Evolutionary conservation across 2,113 vertebrate species (phyloP).

Genomic region (Tinamus guttatus): DNA sequence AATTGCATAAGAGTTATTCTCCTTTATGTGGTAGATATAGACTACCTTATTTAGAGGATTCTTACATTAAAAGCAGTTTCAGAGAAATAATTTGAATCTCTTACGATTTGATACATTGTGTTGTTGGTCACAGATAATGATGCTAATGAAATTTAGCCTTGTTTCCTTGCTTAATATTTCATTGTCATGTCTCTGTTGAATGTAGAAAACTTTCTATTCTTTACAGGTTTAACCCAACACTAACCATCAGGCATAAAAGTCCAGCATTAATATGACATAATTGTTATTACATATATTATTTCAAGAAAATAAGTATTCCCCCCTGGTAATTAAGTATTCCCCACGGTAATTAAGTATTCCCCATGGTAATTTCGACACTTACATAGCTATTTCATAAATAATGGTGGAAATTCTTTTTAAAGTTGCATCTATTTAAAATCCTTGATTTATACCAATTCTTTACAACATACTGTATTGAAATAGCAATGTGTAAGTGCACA

Average conservation of each 20-base stretch:
- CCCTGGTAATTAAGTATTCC: neutral
- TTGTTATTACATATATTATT: neutral
- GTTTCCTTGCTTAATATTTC: conserved; percentile 7
- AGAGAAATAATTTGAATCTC: neutral
- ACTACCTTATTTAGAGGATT: neutral
- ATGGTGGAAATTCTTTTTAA: neutral
- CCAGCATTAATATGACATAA: neutral
- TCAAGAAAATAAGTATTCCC: neutral
- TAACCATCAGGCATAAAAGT: conserved; percentile 15
- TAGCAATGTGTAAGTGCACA: neutral
- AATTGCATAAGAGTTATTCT: neutral
- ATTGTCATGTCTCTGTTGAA: neutral
- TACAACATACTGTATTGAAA: neutral
- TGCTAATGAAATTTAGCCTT: conserved; percentile 21
- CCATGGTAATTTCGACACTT: conserved; percentile 19
- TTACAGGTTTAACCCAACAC: neutral
- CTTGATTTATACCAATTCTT: neutral
- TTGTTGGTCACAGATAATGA: conserved; percentile 9
- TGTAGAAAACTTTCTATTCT: conserved; percentile 19
- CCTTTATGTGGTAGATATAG: neutral
- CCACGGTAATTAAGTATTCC: neutral
- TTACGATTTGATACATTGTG: neutral
- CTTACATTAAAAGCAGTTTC: neutral
- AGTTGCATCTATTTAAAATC: neutral
- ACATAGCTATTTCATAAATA: neutral